Evolutionary conservation across 2,797 vertebrate genomes (phyloP).

Genomic region (Gorsachius magnificus): DNA sequence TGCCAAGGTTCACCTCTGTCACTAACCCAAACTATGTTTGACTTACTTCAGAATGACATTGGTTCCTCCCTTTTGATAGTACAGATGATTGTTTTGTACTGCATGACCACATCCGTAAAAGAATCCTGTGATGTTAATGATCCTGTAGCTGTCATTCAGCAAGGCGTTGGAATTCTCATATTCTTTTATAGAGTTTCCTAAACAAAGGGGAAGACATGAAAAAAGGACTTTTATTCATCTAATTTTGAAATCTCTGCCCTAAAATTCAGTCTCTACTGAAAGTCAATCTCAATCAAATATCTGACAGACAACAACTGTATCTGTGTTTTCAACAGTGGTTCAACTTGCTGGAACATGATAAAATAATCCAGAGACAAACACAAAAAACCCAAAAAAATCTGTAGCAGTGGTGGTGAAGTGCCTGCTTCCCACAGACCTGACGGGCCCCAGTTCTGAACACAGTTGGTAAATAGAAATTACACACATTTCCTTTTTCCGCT

Average conservation of each 20-base stretch:
- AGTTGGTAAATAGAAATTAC: neutral
- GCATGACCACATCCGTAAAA: conserved; percentile 92
- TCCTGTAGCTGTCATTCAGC: conserved; percentile 79
- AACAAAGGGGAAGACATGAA: neutral
- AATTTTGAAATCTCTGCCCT: neutral
- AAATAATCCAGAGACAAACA: neutral
- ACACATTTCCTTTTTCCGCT: neutral
- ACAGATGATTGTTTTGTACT: conserved; percentile 87
- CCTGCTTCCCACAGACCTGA: neutral
- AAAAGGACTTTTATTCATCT: neutral
- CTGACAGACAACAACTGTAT: neutral
- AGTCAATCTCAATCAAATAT: neutral
- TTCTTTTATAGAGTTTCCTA: conserved; percentile 87
- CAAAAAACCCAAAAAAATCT: neutral
- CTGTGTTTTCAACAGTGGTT: neutral
- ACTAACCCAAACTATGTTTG: neutral
- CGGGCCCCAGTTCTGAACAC: neutral
- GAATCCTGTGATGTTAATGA: conserved; percentile 83
- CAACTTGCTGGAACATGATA: neutral
- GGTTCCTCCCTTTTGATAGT: conserved; percentile 91
- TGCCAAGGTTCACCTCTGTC: neutral
- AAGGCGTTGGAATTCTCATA: conserved; percentile 84
- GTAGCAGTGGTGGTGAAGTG: neutral
- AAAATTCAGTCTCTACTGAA: neutral
- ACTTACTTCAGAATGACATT: conserved; percentile 87